Conservation (phyloP, 2,113 vertebrate species). For the Ardeotis arabs region DNA sequence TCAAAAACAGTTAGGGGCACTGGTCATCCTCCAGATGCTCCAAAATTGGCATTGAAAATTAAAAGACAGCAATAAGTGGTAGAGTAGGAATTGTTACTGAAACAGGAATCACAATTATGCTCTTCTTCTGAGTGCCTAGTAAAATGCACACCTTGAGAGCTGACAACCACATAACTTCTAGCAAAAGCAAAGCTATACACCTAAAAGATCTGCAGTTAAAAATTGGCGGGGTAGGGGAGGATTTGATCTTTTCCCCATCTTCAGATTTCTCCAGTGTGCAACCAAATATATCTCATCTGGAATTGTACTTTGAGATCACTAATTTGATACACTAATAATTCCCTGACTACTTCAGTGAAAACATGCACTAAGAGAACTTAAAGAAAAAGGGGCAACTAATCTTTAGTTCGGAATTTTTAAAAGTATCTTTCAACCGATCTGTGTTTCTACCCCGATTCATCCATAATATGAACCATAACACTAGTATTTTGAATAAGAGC, state of each 20-base stretch:
- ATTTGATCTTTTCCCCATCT: not conserved
- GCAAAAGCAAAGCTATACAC: not conserved
- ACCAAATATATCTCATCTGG: not conserved
- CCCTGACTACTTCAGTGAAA: not conserved
- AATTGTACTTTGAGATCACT: not conserved
- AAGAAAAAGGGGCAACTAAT: not conserved
- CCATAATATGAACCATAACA: not conserved
- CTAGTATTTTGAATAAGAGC: not conserved
- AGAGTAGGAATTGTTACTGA: not conserved
- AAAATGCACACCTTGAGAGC: not conserved
- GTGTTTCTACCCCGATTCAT: not conserved
- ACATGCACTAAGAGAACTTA: not conserved
- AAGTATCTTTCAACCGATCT: not conserved
- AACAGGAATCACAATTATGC: not conserved
- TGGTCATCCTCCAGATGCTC: not conserved
- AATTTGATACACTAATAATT: not conserved
- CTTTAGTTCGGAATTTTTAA: not conserved
- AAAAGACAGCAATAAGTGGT: not conserved
- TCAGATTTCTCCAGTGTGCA: not conserved
- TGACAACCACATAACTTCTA: not conserved
- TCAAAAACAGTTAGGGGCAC: not conserved
- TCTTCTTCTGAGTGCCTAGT: not conserved
- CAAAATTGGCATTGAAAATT: not conserved
- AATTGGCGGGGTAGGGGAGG: rapidly evolving
- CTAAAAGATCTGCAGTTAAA: not conserved